Percentiles rank a stretch among this genome's conserved stretches.
phyloP scores from a whole-genome alignment of 2,888 invertebrate genomes.

The Neocrepidodera transversa region DNA sequence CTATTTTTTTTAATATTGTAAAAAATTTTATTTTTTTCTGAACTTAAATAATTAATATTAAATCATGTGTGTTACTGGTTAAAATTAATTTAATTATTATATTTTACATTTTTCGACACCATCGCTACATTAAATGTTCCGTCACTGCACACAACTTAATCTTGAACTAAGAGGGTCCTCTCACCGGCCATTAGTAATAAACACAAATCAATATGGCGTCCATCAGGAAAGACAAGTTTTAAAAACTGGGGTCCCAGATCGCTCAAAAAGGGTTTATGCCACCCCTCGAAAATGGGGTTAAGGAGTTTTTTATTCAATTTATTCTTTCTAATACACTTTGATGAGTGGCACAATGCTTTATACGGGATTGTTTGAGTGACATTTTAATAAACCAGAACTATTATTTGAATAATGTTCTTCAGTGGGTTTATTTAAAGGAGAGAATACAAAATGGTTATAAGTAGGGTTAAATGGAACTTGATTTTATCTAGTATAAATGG shows the following conservation, averaged over 20 bases:
- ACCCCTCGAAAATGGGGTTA: slow-evolving; percentile 20
- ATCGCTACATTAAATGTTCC: no score
- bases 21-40: no score
- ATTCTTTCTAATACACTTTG: slow-evolving; percentile 22
- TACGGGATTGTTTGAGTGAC: slow-evolving; percentile 26
- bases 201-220: slow-evolving; percentile 40
- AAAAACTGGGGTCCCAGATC: slow-evolving; percentile 6
- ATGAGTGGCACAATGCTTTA: slow-evolving; percentile 27
- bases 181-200: slow-evolving; percentile 39
- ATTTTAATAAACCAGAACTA: slow-evolving; percentile 17
- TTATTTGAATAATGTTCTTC: slow-evolving; percentile 17
- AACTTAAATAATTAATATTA: no score
- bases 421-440: background rate
- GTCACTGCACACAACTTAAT: background rate
- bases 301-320: slow-evolving; percentile 24
- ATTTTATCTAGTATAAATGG: slow-evolving; percentile 22
- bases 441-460: slow-evolving; percentile 19
- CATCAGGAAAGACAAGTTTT: slow-evolving; percentile 37
- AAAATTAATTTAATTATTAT: no score
- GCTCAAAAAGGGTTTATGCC: background rate
- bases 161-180: background rate
- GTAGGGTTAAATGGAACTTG: slow-evolving; percentile 17
- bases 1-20: no score
- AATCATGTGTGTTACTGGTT: no score
- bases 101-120: no score